A percentile compares a stretch with the other conserved stretches of the same genome.
Conservation (phyloP, 2,888 invertebrate genomes). For the Merodon equestris region DNA sequence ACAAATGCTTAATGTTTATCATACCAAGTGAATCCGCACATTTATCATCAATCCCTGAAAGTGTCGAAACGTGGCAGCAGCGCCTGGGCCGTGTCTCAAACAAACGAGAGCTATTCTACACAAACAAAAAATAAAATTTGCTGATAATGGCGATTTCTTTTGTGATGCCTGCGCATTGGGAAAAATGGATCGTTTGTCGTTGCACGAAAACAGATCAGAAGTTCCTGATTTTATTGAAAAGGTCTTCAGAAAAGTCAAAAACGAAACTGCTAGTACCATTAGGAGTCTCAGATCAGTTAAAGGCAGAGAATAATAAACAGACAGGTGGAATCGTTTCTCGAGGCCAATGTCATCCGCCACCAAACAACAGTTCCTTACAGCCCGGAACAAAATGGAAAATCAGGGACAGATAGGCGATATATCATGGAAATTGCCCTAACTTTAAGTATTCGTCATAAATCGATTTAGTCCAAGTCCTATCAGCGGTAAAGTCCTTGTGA, state of each 20-base stretch:
- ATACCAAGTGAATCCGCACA: constrained; percentile 5
- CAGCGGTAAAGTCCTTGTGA: constrained; percentile 70
- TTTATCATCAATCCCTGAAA: constrained; percentile 14
- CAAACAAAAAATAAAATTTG: constrained; percentile 13
- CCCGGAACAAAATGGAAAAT: constrained; percentile 75
- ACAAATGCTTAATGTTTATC: constrained; percentile 22
- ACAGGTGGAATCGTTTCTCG: neutral
- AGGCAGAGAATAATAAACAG: neutral
- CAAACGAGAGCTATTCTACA: constrained; percentile 25
- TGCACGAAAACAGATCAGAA: constrained; percentile 64
- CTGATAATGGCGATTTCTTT: constrained; percentile 37
- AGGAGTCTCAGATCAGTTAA: neutral
- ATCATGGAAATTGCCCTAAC: constrained; percentile 72
- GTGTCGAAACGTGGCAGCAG: constrained; percentile 24
- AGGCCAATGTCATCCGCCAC: constrained; percentile 29
- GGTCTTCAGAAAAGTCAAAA: neutral
- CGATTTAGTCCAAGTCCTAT: constrained; percentile 70
- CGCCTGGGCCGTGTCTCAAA: constrained; percentile 25
- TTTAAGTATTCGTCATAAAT: constrained; percentile 73
- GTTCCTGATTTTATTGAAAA: constrained; percentile 21
- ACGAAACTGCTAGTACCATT: neutral
- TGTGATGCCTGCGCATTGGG: constrained; percentile 70
- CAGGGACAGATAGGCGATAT: constrained; percentile 74
- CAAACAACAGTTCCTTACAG: constrained; percentile 71
- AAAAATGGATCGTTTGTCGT: constrained; percentile 67